Evolutionary conservation across 2,797 vertebrate genomes (phyloP).

Genomic region (Karalla daura): DNA sequence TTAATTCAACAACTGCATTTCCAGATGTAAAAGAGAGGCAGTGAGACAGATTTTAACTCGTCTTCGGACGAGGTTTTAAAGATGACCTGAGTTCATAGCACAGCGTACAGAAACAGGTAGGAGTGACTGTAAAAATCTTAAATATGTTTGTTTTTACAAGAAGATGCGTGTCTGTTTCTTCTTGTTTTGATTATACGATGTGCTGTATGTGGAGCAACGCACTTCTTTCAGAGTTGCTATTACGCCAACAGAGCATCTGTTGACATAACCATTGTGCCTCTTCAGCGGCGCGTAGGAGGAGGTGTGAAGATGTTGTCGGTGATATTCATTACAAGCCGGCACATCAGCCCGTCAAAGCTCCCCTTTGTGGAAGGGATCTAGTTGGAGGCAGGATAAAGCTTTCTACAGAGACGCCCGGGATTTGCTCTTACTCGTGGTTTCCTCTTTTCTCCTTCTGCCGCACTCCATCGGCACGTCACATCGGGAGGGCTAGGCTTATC

Average conservation of each 20-base stretch:
- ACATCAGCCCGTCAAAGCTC: conserved; percentile 76
- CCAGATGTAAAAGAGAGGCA: neutral
- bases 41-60: neutral
- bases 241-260: conserved; percentile 38
- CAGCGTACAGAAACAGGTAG: neutral
- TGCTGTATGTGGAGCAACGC: neutral
- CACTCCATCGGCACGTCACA: conserved; percentile 6
- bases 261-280: conserved; percentile 54
- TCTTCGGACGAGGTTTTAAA: no score
- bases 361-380: conserved; percentile 71
- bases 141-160: neutral
- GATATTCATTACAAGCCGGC: conserved; percentile 71
- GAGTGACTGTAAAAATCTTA: neutral
- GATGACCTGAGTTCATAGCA: neutral
- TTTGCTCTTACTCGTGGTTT: conserved; percentile 63
- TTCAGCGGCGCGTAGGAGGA: conserved; percentile 51
- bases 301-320: conserved; percentile 64
- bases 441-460: conserved; percentile 36
- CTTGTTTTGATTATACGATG: neutral
- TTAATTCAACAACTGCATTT: conserved; percentile 24
- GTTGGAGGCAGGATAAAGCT: conserved; percentile 68
- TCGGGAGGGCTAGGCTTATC: neutral
- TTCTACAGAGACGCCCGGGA: conserved; percentile 62
- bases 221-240: conserved; percentile 26
- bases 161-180: neutral